Percentiles rank a stretch among this genome's conserved stretches.
phyloP scores from a whole-genome alignment of 2,888 invertebrate genomes.

The Poecilobothrus nobilitatus region DNA sequence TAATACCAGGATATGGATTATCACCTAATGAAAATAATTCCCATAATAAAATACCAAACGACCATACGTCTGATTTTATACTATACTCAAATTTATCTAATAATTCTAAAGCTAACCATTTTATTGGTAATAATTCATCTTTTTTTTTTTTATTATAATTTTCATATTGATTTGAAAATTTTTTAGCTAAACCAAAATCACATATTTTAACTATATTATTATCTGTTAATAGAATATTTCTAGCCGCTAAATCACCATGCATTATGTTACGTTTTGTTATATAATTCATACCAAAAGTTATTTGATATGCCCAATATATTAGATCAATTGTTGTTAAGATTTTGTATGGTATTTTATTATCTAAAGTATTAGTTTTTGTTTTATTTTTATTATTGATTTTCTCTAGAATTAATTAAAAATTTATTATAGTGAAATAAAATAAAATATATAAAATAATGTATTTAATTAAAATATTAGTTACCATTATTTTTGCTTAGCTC shows the following conservation, averaged over 20 bases:
- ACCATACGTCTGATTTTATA: conserved; percentile 92
- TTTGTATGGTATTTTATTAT: no score
- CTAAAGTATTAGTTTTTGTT: no score
- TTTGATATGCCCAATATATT: conserved; percentile 85
- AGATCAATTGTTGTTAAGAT: conserved; percentile 49
- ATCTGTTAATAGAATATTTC: conserved; percentile 82
- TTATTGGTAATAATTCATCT: conserved; percentile 79
- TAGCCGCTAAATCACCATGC: conserved; percentile 81
- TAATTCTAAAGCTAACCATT: conserved; percentile 94
- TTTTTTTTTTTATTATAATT: conserved; percentile 87
- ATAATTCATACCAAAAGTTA: conserved; percentile 92
- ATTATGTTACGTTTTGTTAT: conserved; percentile 77
- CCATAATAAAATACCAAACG: conserved; percentile 84
- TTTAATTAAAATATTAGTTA: not conserved
- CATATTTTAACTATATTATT: conserved; percentile 91
- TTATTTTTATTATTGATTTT: no score
- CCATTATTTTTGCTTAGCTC: no score
- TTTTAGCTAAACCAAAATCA: conserved; percentile 90
- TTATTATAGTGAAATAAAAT: no score
- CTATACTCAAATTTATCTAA: conserved; percentile 85
- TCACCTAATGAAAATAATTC: conserved; percentile 79
- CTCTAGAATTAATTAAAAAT: no score
- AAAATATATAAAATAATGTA: conserved; percentile 56
- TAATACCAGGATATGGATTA: conserved; percentile 76
- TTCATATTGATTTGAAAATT: conserved; percentile 47